Evolutionary conservation across 2,113 vertebrate genomes (phyloP).

Genomic region (Polypterus senegalus): DNA sequence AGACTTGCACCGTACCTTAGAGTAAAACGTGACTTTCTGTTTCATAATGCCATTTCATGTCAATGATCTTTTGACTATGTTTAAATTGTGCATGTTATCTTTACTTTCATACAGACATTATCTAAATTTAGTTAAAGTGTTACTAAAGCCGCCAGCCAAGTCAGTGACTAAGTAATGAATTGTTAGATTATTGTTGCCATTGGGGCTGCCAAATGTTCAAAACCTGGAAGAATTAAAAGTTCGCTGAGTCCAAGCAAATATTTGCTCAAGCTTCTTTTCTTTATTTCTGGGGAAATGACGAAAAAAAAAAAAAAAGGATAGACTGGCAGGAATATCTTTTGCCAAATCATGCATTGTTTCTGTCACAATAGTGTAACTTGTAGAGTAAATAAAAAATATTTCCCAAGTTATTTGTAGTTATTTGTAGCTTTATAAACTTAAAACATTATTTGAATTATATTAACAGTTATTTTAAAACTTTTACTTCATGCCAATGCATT

Average conservation of each 20-base stretch:
- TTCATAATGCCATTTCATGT: slow-evolving; percentile 44
- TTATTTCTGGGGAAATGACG: background rate
- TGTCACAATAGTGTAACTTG: too few relatives aligned
- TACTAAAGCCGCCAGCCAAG: slow-evolving; percentile 22
- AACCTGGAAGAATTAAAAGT: slow-evolving; percentile 10
- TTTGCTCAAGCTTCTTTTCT: slow-evolving; percentile 12
- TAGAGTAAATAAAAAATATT: too few relatives aligned
- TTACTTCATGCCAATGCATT: too few relatives aligned
- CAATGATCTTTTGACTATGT: slow-evolving; percentile 44
- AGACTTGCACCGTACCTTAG: too few relatives aligned
- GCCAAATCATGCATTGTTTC: too few relatives aligned
- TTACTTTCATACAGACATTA: slow-evolving; percentile 37
- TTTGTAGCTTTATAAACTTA: too few relatives aligned
- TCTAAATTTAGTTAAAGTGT: slow-evolving; percentile 45
- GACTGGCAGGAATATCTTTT: too few relatives aligned
- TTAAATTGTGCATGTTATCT: slow-evolving; percentile 46
- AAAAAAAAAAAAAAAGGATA: too few relatives aligned
- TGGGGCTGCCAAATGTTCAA: background rate
- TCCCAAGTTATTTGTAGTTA: too few relatives aligned
- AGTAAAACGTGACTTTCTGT: slow-evolving; percentile 5
- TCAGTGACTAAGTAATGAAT: slow-evolving; percentile 10
- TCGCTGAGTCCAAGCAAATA: slow-evolving; percentile 14
- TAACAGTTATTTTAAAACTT: too few relatives aligned
- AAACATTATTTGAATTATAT: too few relatives aligned
- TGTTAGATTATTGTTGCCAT: slow-evolving; percentile 10